Conservation (phyloP, 1,140 invertebrate genomes). For the Meteorus sp. region DNA sequence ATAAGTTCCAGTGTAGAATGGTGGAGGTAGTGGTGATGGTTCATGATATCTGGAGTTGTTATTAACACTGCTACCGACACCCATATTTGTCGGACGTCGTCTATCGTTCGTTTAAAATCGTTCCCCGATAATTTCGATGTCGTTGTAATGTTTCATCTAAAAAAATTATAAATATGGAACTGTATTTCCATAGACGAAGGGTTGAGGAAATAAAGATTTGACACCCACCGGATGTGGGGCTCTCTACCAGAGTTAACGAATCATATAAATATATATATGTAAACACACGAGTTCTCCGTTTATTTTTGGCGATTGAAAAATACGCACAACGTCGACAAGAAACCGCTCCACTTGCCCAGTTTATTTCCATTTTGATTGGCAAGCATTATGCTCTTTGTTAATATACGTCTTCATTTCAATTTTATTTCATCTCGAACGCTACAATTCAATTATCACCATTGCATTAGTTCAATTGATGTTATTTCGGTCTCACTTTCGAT, state of each 20-base stretch:
- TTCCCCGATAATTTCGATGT: too few species aligned
- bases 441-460: constrained; percentile 16
- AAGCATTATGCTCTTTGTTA: constrained; percentile 22
- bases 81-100: constrained; percentile 20
- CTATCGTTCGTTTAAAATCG: constrained; percentile 21
- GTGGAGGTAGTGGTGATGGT: constrained; percentile 28
- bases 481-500: too few species aligned
- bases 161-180: too few species aligned
- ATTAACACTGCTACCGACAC: constrained; percentile 25
- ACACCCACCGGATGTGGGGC: not conserved
- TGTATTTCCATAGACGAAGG: too few species aligned
- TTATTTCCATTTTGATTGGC: constrained; percentile 22
- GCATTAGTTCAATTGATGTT: too few species aligned
- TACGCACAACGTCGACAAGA: constrained; percentile 3
- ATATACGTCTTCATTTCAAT: not conserved
- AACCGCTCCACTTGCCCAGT: constrained; percentile 26
- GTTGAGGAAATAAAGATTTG: not conserved
- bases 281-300: not conserved
- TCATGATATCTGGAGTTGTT: constrained; percentile 20
- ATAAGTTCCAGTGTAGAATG: constrained; percentile 24
- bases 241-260: not conserved
- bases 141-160: too few species aligned
- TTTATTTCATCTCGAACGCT: not conserved
- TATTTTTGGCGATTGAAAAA: constrained; percentile 26
- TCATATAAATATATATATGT: too few species aligned